phyloP scores from a whole-genome alignment of 2,797 vertebrate genomes.

The Anabas testudineus region DNA sequence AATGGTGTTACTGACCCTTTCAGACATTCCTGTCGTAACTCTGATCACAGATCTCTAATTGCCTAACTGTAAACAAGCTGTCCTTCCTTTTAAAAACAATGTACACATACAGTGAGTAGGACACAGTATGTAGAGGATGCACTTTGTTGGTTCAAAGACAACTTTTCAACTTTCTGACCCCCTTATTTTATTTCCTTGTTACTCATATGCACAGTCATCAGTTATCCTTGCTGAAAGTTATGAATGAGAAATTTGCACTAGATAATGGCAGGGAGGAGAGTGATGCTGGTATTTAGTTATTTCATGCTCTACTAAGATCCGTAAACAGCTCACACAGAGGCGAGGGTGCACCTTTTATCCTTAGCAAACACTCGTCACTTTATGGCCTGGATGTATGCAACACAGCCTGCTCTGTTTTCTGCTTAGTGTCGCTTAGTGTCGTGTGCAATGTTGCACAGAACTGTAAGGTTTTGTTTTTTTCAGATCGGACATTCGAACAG shows the following conservation, averaged over 20 bases:
- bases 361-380: conserved; percentile 17
- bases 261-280: conserved; percentile 25
- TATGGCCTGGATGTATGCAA: conserved; percentile 28
- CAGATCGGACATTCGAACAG: conserved; percentile 37
- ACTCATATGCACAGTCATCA: conserved; percentile 27
- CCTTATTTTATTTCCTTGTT: conserved; percentile 21
- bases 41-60: conserved; percentile 67
- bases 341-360: conserved; percentile 22
- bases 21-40: conserved; percentile 65
- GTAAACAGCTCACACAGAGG: conserved; percentile 34
- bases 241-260: conserved; percentile 39
- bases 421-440: background rate
- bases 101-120: background rate
- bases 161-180: conserved; percentile 4
- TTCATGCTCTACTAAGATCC: conserved; percentile 50
- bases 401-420: conserved; percentile 29
- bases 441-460: conserved; percentile 24
- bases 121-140: background rate
- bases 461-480: conserved; percentile 21
- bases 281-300: conserved; percentile 50
- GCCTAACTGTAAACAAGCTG: conserved; percentile 56
- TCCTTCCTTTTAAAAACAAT: conserved; percentile 19
- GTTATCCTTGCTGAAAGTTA: conserved; percentile 38
- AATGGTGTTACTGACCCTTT: conserved; percentile 74
- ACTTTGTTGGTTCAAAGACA: background rate